Base-by-base conservation (phyloP, 2,888 invertebrate genomes). In the Isotomurus palustris region DNA sequence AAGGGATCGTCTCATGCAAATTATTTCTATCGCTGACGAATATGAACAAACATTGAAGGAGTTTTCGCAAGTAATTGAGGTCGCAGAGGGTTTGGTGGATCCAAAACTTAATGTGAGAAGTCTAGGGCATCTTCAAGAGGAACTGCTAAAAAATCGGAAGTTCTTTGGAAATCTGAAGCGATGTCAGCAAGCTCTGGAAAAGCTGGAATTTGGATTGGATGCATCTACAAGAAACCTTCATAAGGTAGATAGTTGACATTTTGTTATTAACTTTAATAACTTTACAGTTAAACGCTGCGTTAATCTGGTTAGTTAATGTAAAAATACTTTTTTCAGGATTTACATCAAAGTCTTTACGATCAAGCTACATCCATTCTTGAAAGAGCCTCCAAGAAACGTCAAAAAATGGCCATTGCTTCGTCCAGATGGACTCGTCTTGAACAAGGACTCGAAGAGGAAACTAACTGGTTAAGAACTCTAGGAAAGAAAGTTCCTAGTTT, bases 111-210 rank as follows among this genome's bases (percentile, higher is more conserved):
- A 83, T 6, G 87, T 89, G 1, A 82, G 81, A 35, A 84, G 84
- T 68, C 77, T 90, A 60, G 84, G 86, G 70, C 87, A 90, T 71
- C 77, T 91, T n/a, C 88, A 88, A 72, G 88, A 89, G 72, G 91
- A 91, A 77, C 88, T 91, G 77, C 90, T 90, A 72, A 91, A 88
- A 73, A 89, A 91, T 72, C 81, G 91, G 36, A 89, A 88, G 72
- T 91, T 91, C 79, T 91, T 91, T 73, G 87, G 89, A 0, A 91
- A 90, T 70, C 76, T 92, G 8, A 91, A 89, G 71, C 89, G 91
- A 67, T 91, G 91, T 72, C 81, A 88, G 69, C 88, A 72, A 12
- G 88, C 91, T 71, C 78, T 92, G 36, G 91, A 91, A 74, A 90
- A 90, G 0, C 76, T 91, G 24, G 90, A 90, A 75, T 85, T 86